Conservation (phyloP, 2,113 vertebrate species). For the Mesoclemmys tuberculata region DNA sequence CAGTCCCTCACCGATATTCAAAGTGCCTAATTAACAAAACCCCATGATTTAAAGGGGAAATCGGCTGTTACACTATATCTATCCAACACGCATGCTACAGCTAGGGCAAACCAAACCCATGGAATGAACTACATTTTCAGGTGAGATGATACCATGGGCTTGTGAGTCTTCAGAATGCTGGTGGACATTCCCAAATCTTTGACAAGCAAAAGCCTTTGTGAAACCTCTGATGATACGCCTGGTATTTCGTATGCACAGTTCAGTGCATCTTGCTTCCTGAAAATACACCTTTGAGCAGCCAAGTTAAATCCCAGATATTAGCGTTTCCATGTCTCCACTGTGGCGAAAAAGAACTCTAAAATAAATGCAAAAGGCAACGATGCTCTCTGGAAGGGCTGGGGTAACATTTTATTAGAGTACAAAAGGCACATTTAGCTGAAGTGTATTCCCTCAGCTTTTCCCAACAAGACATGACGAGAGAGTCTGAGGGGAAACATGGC, state of each 20-base stretch:
- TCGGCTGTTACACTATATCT: neutral
- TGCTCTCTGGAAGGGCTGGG: no score
- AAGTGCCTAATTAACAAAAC: neutral
- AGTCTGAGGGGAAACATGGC: neutral
- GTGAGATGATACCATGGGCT: neutral
- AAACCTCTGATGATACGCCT: neutral
- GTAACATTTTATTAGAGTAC: neutral
- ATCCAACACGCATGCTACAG: neutral
- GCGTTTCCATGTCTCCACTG: neutral
- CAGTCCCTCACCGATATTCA: neutral
- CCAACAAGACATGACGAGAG: neutral
- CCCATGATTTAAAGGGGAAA: neutral
- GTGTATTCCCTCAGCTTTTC: neutral
- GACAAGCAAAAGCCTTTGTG: neutral
- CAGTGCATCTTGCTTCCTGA: neutral
- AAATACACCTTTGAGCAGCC: neutral
- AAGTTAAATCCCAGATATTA: neutral
- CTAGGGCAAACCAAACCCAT: neutral
- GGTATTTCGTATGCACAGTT: neutral
- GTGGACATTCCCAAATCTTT: rapidly evolving
- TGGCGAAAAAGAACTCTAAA: neutral
- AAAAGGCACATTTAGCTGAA: neutral
- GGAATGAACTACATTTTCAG: neutral
- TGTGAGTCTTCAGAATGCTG: neutral
- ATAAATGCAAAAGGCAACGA: neutral